Percentiles rank a stretch among this genome's conserved stretches.
Conservation (phyloP, 1,140 invertebrate species). For the Bombus vancouverensis region DNA sequence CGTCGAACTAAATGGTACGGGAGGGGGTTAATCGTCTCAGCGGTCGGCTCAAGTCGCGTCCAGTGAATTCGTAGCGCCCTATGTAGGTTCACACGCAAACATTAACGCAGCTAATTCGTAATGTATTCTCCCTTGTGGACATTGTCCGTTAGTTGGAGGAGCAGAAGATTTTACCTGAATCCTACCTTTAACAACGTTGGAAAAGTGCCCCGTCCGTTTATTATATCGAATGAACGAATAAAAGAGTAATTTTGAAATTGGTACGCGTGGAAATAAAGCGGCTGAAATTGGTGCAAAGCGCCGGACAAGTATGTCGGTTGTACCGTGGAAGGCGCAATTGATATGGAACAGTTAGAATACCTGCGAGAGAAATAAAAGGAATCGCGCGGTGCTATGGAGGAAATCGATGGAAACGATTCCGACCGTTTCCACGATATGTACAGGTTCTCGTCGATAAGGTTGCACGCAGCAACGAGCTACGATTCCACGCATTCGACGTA, state of each 20-base stretch:
- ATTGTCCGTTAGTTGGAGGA: too few species aligned
- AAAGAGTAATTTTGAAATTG: slow-evolving; percentile 13
- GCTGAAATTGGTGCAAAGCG: background rate
- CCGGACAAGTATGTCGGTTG: background rate
- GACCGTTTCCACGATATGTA: slow-evolving; percentile 17
- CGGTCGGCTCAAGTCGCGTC: too few species aligned
- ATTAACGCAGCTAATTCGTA: too few species aligned
- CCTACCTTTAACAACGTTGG: too few species aligned
- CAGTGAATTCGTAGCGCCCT: too few species aligned
- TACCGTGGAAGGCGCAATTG: slow-evolving; percentile 25
- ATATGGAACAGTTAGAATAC: slow-evolving; percentile 22
- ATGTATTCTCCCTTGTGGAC: too few species aligned
- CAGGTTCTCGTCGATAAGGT: slow-evolving; percentile 52
- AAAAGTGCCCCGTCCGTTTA: too few species aligned
- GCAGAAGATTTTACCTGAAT: too few species aligned
- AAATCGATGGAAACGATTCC: slow-evolving; percentile 53
- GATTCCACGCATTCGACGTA: background rate
- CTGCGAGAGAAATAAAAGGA: slow-evolving; percentile 26
- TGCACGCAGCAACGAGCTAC: slow-evolving; percentile 2
- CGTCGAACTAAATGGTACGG: too few species aligned
- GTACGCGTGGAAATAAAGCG: background rate
- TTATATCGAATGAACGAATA: too few species aligned
- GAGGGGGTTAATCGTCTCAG: too few species aligned
- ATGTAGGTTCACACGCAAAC: too few species aligned
- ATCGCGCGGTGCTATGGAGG: slow-evolving; percentile 21